These are phyloP conservation scores for Oncorhynchus nerka DNA, from an alignment of 2,113 vertebrate species.

Conservation along the genomic window DNA sequence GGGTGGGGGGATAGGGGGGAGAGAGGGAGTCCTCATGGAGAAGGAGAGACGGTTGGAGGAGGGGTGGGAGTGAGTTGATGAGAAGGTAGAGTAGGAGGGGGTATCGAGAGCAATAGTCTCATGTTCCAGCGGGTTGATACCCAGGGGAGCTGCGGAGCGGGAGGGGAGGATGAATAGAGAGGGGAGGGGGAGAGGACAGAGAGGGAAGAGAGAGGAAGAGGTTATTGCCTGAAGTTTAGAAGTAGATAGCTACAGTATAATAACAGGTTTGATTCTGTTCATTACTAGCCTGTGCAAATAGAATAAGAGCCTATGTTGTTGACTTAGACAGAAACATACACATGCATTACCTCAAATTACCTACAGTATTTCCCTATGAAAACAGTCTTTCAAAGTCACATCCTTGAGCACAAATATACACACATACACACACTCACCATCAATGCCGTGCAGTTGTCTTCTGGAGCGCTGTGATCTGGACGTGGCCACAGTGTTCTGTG, in stretches of 20 bases:
- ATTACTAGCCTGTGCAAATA: not conserved
- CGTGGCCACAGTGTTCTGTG: not conserved
- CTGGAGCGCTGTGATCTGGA: constrained; percentile 26
- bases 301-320: too few relatives aligned
- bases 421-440: constrained; percentile 45
- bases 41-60: constrained; percentile 21
- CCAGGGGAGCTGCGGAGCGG: constrained; percentile 63
- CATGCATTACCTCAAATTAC: not conserved
- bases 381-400: not conserved
- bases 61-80: constrained; percentile 22
- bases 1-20: not conserved
- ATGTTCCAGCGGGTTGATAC: constrained; percentile 73
- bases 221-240: too few relatives aligned
- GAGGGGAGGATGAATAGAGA: not conserved
- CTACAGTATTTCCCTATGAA: not conserved
- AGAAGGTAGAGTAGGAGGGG: constrained; percentile 69
- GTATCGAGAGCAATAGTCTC: constrained; percentile 71
- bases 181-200: not conserved
- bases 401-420: not conserved
- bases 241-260: too few relatives aligned
- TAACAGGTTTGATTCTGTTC: not conserved
- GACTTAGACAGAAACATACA: not conserved
- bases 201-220: not conserved
- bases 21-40: not conserved
- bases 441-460: constrained; percentile 68